A percentile compares a stretch with the other conserved stretches of the same genome.
Evolutionary conservation across 2,888 invertebrate species (phyloP).

Genomic region (Drosophila rubida): DNA sequence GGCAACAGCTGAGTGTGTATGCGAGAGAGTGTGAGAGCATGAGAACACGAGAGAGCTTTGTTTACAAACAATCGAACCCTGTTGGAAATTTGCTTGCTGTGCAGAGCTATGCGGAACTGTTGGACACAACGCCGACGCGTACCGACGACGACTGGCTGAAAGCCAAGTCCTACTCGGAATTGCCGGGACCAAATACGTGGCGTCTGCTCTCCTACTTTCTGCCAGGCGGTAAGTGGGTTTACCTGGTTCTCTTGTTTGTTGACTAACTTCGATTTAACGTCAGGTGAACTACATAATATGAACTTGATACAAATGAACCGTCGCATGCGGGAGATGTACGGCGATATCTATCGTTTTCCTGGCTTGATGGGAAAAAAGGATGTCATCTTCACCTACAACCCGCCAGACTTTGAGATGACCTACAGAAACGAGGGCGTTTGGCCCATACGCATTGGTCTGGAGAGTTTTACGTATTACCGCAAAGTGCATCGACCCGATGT

Average conservation of each 20-base stretch:
- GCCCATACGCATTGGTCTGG: slow-evolving; percentile 85
- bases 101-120: slow-evolving; percentile 40
- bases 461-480: slow-evolving; percentile 85
- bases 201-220: slow-evolving; percentile 69
- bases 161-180: slow-evolving; percentile 66
- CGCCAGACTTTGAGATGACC: slow-evolving; percentile 85
- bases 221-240: slow-evolving; percentile 74
- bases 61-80: slow-evolving; percentile 63
- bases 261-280: not conserved
- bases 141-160: slow-evolving; percentile 70
- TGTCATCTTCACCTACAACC: slow-evolving; percentile 85
- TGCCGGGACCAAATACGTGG: slow-evolving; percentile 76
- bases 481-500: slow-evolving; percentile 82
- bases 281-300: slow-evolving; percentile 69
- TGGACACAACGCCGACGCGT: slow-evolving; percentile 46
- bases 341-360: slow-evolving; percentile 85
- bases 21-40: not conserved
- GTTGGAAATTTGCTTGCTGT: slow-evolving; percentile 12
- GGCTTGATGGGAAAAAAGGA: slow-evolving; percentile 82
- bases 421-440: slow-evolving; percentile 86
- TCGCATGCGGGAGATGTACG: slow-evolving; percentile 78
- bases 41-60: slow-evolving; percentile 33
- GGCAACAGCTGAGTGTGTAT: slow-evolving; percentile 18
- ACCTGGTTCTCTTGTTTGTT: not conserved
- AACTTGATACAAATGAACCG: slow-evolving; percentile 73